These are phyloP conservation scores for Syngnathus floridae DNA, from an alignment of 2,113 vertebrate species.

Conservation along the genomic window DNA sequence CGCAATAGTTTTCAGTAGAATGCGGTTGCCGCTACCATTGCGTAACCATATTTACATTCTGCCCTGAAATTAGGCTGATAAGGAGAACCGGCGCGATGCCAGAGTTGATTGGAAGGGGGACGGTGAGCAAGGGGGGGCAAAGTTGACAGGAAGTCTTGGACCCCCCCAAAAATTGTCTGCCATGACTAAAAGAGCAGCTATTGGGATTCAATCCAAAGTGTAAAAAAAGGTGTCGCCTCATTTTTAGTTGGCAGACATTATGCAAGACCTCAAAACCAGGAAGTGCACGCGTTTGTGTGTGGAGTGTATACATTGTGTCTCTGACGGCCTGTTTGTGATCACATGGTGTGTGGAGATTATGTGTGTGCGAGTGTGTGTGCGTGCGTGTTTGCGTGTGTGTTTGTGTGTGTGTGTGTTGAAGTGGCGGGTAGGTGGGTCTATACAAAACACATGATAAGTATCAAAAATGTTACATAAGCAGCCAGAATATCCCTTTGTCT, in stretches of 20 bases:
- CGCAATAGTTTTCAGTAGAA: background rate
- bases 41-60: constrained; percentile 82
- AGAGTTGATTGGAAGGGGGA: constrained; percentile 72
- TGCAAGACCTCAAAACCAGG: background rate
- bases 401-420: background rate
- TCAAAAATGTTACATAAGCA: constrained; percentile 59
- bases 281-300: background rate
- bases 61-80: constrained; percentile 78
- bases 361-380: background rate
- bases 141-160: background rate
- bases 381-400: constrained; percentile 3
- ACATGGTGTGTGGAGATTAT: background rate
- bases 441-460: constrained; percentile 65
- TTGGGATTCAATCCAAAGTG: too few relatives aligned
- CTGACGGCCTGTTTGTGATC: background rate
- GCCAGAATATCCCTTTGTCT: constrained; percentile 43
- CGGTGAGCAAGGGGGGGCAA: background rate
- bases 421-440: background rate
- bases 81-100: constrained; percentile 81
- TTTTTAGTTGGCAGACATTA: background rate
- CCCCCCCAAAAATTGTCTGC: background rate
- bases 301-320: constrained; percentile 2
- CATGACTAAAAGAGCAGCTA: too few relatives aligned
- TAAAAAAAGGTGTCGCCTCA: background rate
- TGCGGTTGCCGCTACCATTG: constrained; percentile 58